Conservation (phyloP, 2,113 vertebrate species). For the Papio anubis region DNA sequence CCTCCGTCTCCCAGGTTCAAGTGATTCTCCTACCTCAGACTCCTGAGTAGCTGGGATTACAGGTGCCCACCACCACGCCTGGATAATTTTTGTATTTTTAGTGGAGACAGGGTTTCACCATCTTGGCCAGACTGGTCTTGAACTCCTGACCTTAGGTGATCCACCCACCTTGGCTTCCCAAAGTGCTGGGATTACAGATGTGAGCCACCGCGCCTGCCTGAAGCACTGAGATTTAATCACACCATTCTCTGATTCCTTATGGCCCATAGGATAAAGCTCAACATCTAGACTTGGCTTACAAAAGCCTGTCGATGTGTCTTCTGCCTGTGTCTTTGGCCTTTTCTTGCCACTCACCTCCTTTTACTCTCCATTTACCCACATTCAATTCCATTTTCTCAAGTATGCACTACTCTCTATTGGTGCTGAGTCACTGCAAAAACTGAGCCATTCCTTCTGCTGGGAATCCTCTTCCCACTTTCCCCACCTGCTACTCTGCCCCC, state of each 20-base stretch:
- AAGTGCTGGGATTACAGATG: too few species aligned
- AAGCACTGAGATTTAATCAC: not conserved
- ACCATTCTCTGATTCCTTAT: not conserved
- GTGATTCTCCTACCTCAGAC: too few species aligned
- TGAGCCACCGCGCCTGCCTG: too few species aligned
- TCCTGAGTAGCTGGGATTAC: too few species aligned
- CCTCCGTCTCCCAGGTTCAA: too few species aligned
- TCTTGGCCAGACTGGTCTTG: too few species aligned
- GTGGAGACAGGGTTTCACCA: too few species aligned
- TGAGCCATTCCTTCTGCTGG: not conserved
- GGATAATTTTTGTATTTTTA: too few species aligned
- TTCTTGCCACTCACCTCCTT: not conserved
- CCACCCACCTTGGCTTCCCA: too few species aligned
- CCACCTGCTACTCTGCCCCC: not conserved
- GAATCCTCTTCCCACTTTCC: not conserved
- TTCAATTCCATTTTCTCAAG: not conserved
- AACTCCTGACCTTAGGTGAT: too few species aligned
- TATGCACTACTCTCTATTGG: not conserved
- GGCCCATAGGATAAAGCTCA: not conserved
- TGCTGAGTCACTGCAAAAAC: not conserved
- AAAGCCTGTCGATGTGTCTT: not conserved
- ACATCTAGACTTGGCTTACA: not conserved
- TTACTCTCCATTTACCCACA: not conserved
- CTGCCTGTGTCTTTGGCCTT: not conserved
- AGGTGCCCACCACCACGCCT: too few species aligned